Evolutionary conservation across 1,140 invertebrate genomes (phyloP).

Genomic region (Leptopilina boulardi): DNA sequence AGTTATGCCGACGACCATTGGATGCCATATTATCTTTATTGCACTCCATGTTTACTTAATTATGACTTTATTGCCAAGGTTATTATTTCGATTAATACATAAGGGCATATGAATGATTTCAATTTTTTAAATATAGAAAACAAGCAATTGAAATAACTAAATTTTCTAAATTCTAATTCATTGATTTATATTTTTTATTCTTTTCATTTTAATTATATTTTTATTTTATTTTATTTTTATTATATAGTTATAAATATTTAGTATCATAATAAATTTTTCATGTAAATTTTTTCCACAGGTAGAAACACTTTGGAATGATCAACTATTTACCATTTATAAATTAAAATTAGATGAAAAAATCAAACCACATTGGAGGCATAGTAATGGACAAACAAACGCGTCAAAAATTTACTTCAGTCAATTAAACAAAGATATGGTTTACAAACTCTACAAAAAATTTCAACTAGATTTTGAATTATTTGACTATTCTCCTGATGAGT

Average conservation of each 20-base stretch:
- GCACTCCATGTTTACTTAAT: conserved; percentile 70
- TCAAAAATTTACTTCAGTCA: conserved; percentile 73
- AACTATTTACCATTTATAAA: conserved; percentile 68
- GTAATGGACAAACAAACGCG: conserved; percentile 42
- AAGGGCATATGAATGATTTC: conserved; percentile 51
- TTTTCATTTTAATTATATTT: too few species aligned
- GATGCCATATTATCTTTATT: conserved; percentile 73
- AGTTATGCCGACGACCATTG: conserved; percentile 75
- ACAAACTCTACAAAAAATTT: conserved; percentile 75
- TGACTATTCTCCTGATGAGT: conserved; percentile 72
- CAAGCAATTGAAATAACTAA: too few species aligned
- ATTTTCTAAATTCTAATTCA: too few species aligned
- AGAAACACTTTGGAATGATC: neutral
- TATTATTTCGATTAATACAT: conserved; percentile 70
- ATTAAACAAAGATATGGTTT: conserved; percentile 68
- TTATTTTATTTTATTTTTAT: too few species aligned
- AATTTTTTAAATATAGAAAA: too few species aligned
- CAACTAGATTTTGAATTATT: conserved; percentile 78
- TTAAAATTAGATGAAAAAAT: conserved; percentile 61
- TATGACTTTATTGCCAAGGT: conserved; percentile 79
- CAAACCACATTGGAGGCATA: conserved; percentile 72
- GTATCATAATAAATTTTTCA: neutral
- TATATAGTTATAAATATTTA: too few species aligned
- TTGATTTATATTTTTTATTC: too few species aligned
- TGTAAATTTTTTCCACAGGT: neutral